phyloP scores from a whole-genome alignment of 2,113 vertebrate species.

The Chrysochloris asiatica region DNA sequence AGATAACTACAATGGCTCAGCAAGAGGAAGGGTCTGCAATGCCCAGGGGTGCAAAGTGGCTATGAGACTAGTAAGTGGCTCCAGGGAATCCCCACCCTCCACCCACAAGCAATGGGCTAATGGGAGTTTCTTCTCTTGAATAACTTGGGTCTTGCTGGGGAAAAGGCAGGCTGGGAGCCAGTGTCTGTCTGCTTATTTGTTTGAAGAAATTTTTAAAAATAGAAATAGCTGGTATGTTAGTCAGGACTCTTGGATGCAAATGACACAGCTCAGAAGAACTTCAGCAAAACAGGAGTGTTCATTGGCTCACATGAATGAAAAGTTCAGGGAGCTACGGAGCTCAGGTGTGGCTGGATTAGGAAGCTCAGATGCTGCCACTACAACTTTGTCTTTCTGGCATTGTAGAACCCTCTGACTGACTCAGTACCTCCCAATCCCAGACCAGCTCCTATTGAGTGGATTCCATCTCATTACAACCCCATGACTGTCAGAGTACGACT shows the following conservation, averaged over 20 bases:
- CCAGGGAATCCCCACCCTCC: too few relatives aligned
- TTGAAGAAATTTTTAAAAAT: not conserved
- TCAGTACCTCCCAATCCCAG: too few relatives aligned
- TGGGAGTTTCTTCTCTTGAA: not conserved
- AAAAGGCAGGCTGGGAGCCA: not conserved
- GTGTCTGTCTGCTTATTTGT: not conserved
- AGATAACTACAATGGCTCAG: conserved; percentile 23
- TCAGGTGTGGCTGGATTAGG: not conserved
- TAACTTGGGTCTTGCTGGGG: not conserved
- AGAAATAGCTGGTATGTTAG: not conserved
- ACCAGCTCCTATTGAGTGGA: not conserved
- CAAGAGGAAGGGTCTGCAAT: not conserved
- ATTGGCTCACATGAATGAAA: not conserved
- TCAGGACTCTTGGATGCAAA: not conserved
- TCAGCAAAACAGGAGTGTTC: not conserved
- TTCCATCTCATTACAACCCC: not conserved
- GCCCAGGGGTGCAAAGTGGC: conserved; percentile 85
- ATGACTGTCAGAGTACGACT: not conserved
- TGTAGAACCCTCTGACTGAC: too few relatives aligned
- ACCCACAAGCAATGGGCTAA: fast-evolving
- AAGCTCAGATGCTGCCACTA: not conserved
- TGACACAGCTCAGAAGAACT: not conserved
- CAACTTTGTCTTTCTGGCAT: too few relatives aligned
- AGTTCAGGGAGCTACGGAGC: fast-evolving
- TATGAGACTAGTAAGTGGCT: conserved; percentile 84